These are phyloP conservation scores for Crematogaster levior DNA, from an alignment of 2,888 invertebrate species.

Conservation along the genomic window DNA sequence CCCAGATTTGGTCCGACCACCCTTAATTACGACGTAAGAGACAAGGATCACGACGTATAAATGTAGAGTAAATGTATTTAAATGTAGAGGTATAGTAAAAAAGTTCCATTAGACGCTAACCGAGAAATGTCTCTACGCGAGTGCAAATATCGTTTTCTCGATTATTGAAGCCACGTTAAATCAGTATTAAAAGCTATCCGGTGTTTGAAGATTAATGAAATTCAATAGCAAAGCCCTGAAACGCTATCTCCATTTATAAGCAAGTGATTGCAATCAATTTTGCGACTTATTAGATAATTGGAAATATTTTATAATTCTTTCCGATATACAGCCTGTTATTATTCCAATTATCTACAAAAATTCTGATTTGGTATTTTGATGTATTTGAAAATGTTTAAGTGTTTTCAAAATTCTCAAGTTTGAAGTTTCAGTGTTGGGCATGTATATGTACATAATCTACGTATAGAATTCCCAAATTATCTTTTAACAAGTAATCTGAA, in stretches of 20 bases:
- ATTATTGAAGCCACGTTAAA: constrained; percentile 35
- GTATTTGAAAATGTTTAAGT: not conserved
- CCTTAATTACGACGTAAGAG: constrained; percentile 59
- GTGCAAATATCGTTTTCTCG: constrained; percentile 18
- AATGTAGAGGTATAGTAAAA: constrained; percentile 36
- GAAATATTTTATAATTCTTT: not conserved
- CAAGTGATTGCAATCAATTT: constrained; percentile 6
- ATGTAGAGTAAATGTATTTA: too few species aligned
- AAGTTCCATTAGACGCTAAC: constrained; percentile 9
- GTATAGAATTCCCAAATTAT: not conserved
- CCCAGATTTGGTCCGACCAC: constrained; percentile 69
- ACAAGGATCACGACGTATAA: constrained; percentile 46
- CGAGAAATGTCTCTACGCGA: constrained; percentile 13
- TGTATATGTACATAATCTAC: not conserved
- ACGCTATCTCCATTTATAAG: constrained; percentile 5
- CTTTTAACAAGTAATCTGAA: not conserved
- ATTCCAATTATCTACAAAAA: constrained; percentile 12
- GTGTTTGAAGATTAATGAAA: not conserved
- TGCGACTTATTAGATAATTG: not conserved
- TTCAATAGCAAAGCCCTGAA: not conserved
- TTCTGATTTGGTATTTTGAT: not conserved
- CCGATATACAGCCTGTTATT: not conserved
- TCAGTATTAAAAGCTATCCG: constrained; percentile 29
- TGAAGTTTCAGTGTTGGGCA: constrained; percentile 5
- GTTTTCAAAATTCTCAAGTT: constrained; percentile 9